A percentile compares a stretch with the other conserved stretches of the same genome.
Evolutionary conservation across 2,888 invertebrate genomes (phyloP).

Genomic region (Drosophila flavopinicola): DNA sequence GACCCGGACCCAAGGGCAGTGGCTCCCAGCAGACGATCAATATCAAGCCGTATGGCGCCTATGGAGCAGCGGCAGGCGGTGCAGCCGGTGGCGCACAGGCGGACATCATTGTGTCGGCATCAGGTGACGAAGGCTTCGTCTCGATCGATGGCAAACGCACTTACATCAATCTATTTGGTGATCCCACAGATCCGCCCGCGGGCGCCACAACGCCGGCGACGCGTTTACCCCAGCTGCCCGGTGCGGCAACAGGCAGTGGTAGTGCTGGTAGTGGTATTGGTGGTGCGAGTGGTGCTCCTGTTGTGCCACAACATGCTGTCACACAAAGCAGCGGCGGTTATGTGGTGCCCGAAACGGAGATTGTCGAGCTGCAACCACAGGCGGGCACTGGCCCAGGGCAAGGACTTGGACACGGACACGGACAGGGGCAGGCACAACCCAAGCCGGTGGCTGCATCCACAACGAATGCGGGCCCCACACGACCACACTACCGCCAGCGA

Average conservation of each 20-base stretch:
- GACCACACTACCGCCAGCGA: slow-evolving; percentile 87
- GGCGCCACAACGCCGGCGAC: slow-evolving; percentile 81
- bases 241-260: slow-evolving; percentile 60
- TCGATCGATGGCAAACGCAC: slow-evolving; percentile 96
- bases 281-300: slow-evolving; percentile 14
- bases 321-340: slow-evolving; percentile 87
- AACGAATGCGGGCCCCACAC: slow-evolving; percentile 86
- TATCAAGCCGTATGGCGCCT: slow-evolving; percentile 82
- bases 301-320: slow-evolving; percentile 48
- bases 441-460: slow-evolving; percentile 62
- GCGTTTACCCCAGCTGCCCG: slow-evolving; percentile 80
- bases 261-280: slow-evolving; percentile 38
- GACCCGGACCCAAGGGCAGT: slow-evolving; percentile 87
- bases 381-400: slow-evolving; percentile 85
- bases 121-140: slow-evolving; percentile 93
- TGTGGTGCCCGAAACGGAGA: slow-evolving; percentile 86
- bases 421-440: slow-evolving; percentile 7
- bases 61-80: slow-evolving; percentile 74
- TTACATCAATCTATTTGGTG: slow-evolving; percentile 93
- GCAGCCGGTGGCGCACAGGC: slow-evolving; percentile 71
- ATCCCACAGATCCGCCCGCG: slow-evolving; percentile 84
- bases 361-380: slow-evolving; percentile 81
- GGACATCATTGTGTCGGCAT: slow-evolving; percentile 92
- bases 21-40: slow-evolving; percentile 84
- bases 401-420: slow-evolving; percentile 71